Base-by-base conservation (phyloP, 2,113 vertebrate genomes). In the Cyanistes caeruleus region DNA sequence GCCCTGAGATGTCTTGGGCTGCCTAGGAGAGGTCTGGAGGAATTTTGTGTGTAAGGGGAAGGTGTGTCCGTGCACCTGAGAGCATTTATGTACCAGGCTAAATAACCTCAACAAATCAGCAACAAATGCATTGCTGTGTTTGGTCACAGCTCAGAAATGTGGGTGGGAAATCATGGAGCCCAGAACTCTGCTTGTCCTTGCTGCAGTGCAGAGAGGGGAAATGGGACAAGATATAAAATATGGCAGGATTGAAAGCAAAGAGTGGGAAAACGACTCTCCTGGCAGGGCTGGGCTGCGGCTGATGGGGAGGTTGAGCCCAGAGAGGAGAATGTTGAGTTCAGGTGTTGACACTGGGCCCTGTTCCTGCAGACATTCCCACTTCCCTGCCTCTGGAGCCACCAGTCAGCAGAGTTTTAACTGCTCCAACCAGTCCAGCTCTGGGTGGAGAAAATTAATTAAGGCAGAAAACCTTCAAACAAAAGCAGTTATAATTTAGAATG, bases 231-330 rank as follows among this genome's bases (percentile, higher is more conserved):
- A 21, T 8, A 10, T 3, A n/a, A 56, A 55, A 73, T 1, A 15
- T 11, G 20, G 31, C 15, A 81, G 73, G 67, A 77, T 10, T 35
- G 31, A 23, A 86, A 82, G 67, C 15, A 20, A 9, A 28, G 39
- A 52, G 33, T 21, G 41, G 16, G 46, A 28, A 59, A 78, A 49
- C 7, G 31, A 5, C 33, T 33, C 28, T 43, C 14, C 31, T 21
- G 63, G 65, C 52, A 68, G 58, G 31, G 51, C 2, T 60, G 63
- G 67, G 10, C 51, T 9, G 22, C 1, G 25, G 81, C 31, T 74
- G 81, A 2, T 2, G 6, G 0, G 1, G 10, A 23, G 22, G 31
- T 0, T 35, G 48, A 35, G 35, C 20, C 14, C 27, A 11, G 33
- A 49, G 23, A 46, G 75, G 9, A 49, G 56, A 16, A 68, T 4